Evolutionary conservation across 2,888 invertebrate species (phyloP).

Genomic region (Mythimna vitellina): DNA sequence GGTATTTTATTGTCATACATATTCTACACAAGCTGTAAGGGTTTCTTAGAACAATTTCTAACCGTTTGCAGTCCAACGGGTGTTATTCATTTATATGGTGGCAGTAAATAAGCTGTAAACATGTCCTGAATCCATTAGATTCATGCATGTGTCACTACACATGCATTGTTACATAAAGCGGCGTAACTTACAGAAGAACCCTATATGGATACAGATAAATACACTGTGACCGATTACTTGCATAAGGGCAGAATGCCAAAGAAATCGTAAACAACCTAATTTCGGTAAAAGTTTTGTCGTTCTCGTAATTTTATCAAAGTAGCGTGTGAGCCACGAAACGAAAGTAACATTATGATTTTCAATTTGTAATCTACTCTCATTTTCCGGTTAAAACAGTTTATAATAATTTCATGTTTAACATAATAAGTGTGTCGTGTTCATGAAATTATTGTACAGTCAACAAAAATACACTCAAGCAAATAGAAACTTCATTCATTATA

Average conservation of each 20-base stretch:
- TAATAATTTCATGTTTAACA: conserved; percentile 44
- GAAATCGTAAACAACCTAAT: conserved; percentile 58
- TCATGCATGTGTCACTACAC: background rate
- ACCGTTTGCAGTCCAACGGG: conserved; percentile 24
- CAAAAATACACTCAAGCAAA: conserved; percentile 58
- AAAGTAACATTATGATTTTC: conserved; percentile 51
- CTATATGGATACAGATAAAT: conserved; percentile 17
- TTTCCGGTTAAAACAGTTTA: conserved; percentile 42
- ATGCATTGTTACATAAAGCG: conserved; percentile 1
- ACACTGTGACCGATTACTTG: conserved; percentile 42
- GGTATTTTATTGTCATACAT: conserved; percentile 60
- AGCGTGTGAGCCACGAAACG: conserved; percentile 27
- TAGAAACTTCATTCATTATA: conserved; percentile 72
- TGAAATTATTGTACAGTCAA: conserved; percentile 57
- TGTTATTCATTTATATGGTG: conserved; percentile 28
- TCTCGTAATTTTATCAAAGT: conserved; percentile 48
- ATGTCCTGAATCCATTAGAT: conserved; percentile 10
- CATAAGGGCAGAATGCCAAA: conserved; percentile 58
- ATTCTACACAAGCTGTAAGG: conserved; percentile 34
- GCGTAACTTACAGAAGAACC: background rate
- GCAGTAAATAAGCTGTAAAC: conserved; percentile 17
- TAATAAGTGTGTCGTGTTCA: conserved; percentile 64
- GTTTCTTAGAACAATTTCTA: conserved; percentile 36
- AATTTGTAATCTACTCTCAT: conserved; percentile 42
- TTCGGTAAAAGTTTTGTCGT: conserved; percentile 44